Base-by-base conservation (phyloP, 2,888 invertebrate species). In the Xanthia icteritia region DNA sequence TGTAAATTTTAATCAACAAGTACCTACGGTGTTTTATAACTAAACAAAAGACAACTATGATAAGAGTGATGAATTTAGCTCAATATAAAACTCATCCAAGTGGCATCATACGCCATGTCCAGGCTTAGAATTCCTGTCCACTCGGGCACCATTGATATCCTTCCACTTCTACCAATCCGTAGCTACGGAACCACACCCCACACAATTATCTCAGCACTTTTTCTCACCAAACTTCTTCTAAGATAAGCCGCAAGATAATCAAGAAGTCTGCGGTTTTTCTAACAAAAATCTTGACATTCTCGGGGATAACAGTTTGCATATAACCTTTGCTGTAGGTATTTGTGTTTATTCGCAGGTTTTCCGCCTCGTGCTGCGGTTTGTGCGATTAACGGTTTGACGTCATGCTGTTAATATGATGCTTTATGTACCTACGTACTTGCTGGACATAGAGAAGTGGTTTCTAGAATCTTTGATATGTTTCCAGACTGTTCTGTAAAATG, bases 231-330 rank as follows among this genome's bases (percentile, higher is more conserved):
- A 48, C 78, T 36, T 51, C 65, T 84, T 84, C 74, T 66, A 51
- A 81, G 69, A 82, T 64, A 54, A 17, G 42, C 48, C 69, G 68
- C 54, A 39, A 66, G 20, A 72, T 84, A 64, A 73, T 58, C 39
- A 70, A 54, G 64, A 73, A 84, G 61, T 75, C 64, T 85, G 85
- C 60, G 83, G 83, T 82, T 85, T 84, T 84, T 78, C 86, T 76
- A 68, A 64, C 70, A 4, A 68, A 65, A 75, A 64, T 58, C 61
- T 69, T 63, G 82, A 72, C 48, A 58, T 68, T 66, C 58, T 61
- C 69, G n/a, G 56, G 63, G 54, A 61, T 58, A 64, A 67, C 58
- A 60, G 64, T 71, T 69, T 39, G 51, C 51, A 58, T 42, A n/a
- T 66, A 70, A 79, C 82, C 73, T 84, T 85, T 82, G 51, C 20